A percentile compares a stretch with the other conserved stretches of the same genome.
phyloP scores from a whole-genome alignment of 2,888 invertebrate genomes.

The Drosophila atripex region DNA sequence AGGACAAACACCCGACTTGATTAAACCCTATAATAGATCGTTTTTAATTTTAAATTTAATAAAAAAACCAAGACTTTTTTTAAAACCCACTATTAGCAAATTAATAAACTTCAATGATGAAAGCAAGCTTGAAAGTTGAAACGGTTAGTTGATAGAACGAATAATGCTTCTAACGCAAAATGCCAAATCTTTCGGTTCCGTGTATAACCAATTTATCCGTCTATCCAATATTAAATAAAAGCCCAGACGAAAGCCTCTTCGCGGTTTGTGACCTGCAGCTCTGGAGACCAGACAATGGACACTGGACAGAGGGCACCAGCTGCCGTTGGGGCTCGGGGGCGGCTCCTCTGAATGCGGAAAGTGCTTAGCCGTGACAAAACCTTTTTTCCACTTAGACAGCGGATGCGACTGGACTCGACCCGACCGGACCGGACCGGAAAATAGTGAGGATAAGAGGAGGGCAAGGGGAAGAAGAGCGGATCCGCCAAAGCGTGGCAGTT shows the following conservation, averaged over 20 bases:
- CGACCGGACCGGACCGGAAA: slow-evolving; percentile 7
- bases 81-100: no score
- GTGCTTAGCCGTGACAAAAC: slow-evolving; percentile 77
- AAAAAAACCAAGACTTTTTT: not conserved
- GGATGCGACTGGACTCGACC: slow-evolving; percentile 20
- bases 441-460: not conserved
- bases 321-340: slow-evolving; percentile 30
- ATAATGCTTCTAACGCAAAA: no score
- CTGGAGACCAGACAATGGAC: slow-evolving; percentile 24
- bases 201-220: not conserved
- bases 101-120: no score
- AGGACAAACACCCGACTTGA: not conserved
- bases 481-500: slow-evolving; percentile 46
- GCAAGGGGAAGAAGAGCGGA: not conserved
- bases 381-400: slow-evolving; percentile 68
- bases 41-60: slow-evolving; percentile 32
- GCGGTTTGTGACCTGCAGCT: slow-evolving; percentile 48
- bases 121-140: no score
- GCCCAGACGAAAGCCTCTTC: slow-evolving; percentile 31
- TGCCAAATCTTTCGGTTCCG: not conserved
- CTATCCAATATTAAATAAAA: not conserved
- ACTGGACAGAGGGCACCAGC: slow-evolving; percentile 40
- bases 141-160: no score
- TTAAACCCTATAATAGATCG: not conserved
- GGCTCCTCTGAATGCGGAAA: slow-evolving; percentile 64